These are phyloP conservation scores for Lagorchestes hirsutus DNA, from an alignment of 2,797 vertebrate species.

Conservation along the genomic window DNA sequence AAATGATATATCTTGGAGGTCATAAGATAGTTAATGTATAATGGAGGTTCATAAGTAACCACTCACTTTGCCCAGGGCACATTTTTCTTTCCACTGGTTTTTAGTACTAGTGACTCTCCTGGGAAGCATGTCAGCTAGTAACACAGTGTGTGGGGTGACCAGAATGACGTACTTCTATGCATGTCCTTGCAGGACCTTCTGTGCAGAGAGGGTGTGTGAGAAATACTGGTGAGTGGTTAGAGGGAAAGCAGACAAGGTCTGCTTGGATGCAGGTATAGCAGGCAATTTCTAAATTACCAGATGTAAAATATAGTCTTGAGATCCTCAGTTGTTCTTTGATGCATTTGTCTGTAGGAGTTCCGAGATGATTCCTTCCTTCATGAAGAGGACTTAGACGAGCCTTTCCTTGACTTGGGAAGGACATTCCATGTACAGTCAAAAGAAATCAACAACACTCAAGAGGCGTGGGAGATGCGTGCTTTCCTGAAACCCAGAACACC, in stretches of 20 bases:
- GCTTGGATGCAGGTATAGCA: background rate
- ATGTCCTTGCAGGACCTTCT: background rate
- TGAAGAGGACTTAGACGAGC: constrained; percentile 90
- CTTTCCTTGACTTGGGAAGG: constrained; percentile 87
- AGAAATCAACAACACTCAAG: constrained; percentile 73
- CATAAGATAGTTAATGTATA: constrained; percentile 55
- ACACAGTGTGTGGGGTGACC: background rate
- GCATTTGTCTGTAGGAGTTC: constrained; percentile 86
- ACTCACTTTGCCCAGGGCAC: constrained; percentile 43
- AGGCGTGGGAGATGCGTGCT: constrained; percentile 87
- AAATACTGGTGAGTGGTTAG: background rate
- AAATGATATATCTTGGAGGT: background rate
- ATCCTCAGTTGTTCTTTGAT: background rate
- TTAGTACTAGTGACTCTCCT: constrained; percentile 15
- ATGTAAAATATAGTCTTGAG: background rate
- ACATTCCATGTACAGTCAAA: constrained; percentile 82
- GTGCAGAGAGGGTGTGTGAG: background rate
- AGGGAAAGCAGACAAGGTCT: background rate
- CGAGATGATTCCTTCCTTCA: constrained; percentile 85
- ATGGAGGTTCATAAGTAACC: constrained; percentile 11
- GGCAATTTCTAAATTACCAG: background rate
- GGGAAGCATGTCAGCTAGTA: background rate
- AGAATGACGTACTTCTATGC: background rate
- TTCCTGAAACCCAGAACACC: constrained; percentile 75
- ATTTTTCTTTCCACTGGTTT: constrained; percentile 31